These are phyloP conservation scores for Apodemus speciosus DNA, from an alignment of 2,113 vertebrate species.

Conservation along the genomic window DNA sequence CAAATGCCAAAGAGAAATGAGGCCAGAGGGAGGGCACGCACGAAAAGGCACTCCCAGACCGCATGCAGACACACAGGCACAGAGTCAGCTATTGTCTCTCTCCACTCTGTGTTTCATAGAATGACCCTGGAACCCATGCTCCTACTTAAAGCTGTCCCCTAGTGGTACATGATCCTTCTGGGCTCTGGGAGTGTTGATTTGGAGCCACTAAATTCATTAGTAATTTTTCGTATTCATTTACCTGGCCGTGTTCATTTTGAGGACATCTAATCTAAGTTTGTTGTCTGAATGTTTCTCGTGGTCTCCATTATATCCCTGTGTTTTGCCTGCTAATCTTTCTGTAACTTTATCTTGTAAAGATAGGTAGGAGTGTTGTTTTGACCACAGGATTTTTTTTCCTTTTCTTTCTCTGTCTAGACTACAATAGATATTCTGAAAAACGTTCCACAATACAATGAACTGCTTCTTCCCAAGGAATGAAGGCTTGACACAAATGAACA, in stretches of 20 bases:
- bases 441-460: not conserved
- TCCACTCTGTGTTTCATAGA: not conserved
- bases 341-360: not conserved
- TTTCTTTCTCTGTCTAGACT: not conserved
- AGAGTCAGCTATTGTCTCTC: not conserved
- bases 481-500: not conserved
- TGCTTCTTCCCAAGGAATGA: not conserved
- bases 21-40: not conserved
- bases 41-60: not conserved
- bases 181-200: not conserved
- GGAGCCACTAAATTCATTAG: not conserved
- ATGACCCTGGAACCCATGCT: not conserved
- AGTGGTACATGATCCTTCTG: not conserved
- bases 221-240: not conserved
- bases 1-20: not conserved
- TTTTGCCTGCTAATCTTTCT: not conserved
- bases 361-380: not conserved
- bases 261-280: not conserved
- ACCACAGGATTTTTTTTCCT: not conserved
- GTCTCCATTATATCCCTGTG: not conserved
- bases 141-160: not conserved
- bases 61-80: not conserved
- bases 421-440: not conserved
- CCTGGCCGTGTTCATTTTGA: not conserved
- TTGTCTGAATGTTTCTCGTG: fast-evolving